These are phyloP conservation scores for Ellobius talpinus DNA, from an alignment of 2,113 vertebrate genomes.

Conservation along the genomic window DNA sequence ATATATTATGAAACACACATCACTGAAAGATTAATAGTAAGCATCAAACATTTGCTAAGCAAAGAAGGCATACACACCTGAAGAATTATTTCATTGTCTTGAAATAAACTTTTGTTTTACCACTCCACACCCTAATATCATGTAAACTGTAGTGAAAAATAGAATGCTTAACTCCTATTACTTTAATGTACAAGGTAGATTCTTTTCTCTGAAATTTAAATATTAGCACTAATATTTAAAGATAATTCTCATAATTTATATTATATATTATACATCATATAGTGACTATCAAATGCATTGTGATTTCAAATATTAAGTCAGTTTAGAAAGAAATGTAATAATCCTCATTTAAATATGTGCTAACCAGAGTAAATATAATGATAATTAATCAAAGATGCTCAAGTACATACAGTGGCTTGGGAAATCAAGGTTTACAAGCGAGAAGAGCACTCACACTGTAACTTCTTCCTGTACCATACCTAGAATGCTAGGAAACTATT, in stretches of 20 bases:
- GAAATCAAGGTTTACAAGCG: background rate
- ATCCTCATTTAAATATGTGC: background rate
- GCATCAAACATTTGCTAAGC: background rate
- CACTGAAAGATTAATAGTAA: background rate
- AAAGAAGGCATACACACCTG: background rate
- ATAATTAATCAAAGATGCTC: background rate
- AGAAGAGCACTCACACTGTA: background rate
- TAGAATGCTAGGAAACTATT: background rate
- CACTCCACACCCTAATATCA: accelerated
- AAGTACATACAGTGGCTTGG: background rate
- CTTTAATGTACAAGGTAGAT: background rate
- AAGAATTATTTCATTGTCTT: background rate
- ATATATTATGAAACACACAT: background rate
- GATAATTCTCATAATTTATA: background rate
- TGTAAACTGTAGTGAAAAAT: background rate
- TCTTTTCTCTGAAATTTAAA: background rate
- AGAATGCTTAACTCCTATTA: background rate
- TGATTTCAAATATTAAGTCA: background rate
- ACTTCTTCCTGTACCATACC: background rate
- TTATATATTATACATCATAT: background rate
- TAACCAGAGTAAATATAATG: background rate
- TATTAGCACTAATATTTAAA: background rate
- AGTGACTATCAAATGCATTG: background rate
- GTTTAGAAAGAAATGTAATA: background rate
- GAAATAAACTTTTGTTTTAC: background rate